Evolutionary conservation across 2,888 invertebrate species (phyloP).

Genomic region (Fragum sueziense): DNA sequence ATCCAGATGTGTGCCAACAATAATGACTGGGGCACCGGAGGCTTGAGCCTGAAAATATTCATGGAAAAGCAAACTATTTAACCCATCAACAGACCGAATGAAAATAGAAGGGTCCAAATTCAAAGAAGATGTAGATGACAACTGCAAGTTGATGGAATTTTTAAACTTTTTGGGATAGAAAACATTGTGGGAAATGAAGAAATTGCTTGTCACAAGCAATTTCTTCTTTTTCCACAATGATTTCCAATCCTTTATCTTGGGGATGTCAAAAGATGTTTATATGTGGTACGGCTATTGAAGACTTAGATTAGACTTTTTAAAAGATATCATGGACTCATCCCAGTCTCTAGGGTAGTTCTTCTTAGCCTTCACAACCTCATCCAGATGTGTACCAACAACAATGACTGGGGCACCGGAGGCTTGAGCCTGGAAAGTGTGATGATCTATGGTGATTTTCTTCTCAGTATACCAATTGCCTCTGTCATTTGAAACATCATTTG

Average conservation of each 20-base stretch:
- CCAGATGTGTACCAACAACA: constrained; percentile 98
- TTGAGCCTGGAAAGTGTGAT: constrained; percentile 88
- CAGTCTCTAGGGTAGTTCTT: constrained; percentile 88
- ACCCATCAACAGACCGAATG: not conserved
- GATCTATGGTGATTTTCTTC: too few relatives aligned
- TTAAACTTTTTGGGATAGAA: not conserved
- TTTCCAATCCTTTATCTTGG: not conserved
- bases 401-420: constrained; percentile 98
- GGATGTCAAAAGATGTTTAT: not conserved
- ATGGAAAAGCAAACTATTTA: too few relatives aligned
- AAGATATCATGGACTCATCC: constrained; percentile 94
- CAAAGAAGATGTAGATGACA: too few relatives aligned
- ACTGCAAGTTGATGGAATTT: too few relatives aligned
- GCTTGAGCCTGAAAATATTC: constrained; percentile 91
- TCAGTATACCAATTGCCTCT: too few relatives aligned
- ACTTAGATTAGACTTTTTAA: not conserved
- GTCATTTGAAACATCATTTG: too few relatives aligned
- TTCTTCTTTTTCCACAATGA: constrained; percentile 3
- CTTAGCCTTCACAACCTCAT: constrained; percentile 86
- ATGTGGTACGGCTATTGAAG: not conserved
- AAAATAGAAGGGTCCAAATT: not conserved
- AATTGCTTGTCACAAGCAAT: not conserved
- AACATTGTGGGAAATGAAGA: not conserved
- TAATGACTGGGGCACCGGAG: constrained; percentile 97
- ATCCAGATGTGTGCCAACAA: constrained; percentile 98